phyloP scores from a whole-genome alignment of 2,888 invertebrate genomes.

The Punctoribates punctum region DNA sequence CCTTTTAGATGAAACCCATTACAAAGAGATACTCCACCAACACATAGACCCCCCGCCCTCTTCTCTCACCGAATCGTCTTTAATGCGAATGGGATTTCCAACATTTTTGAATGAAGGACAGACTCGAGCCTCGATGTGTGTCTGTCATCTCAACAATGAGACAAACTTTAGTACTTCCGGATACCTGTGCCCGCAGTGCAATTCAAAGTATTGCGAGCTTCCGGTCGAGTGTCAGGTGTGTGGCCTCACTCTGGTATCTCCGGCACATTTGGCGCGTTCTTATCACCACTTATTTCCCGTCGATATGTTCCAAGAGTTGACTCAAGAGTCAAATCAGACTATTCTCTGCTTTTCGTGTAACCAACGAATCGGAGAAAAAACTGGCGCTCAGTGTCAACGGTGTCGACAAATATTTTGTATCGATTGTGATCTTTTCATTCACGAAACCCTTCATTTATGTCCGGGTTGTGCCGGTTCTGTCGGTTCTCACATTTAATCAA shows the following conservation, averaged over 20 bases:
- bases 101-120: constrained; percentile 65
- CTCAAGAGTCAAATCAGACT: constrained; percentile 63
- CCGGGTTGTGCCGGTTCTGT: constrained; percentile 73
- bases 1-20: constrained; percentile 77
- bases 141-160: constrained; percentile 63
- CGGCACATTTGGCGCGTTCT: constrained; percentile 94
- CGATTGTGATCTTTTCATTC: constrained; percentile 92
- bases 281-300: constrained; percentile 97
- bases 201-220: constrained; percentile 94
- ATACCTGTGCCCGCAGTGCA: constrained; percentile 68
- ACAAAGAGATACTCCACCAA: constrained; percentile 56
- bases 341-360: constrained; percentile 56
- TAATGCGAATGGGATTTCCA: constrained; percentile 96
- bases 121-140: constrained; percentile 75
- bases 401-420: constrained; percentile 80
- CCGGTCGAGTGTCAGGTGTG: constrained; percentile 96
- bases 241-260: constrained; percentile 88
- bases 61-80: constrained; percentile 63
- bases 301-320: constrained; percentile 70
- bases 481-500: background rate
- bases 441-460: constrained; percentile 89
- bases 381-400: constrained; percentile 61
- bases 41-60: constrained; percentile 58
- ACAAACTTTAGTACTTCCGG: constrained; percentile 45
- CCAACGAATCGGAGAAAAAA: constrained; percentile 48